Evolutionary conservation across 2,113 vertebrate species (phyloP).

Genomic region (Pedionomus torquatus): DNA sequence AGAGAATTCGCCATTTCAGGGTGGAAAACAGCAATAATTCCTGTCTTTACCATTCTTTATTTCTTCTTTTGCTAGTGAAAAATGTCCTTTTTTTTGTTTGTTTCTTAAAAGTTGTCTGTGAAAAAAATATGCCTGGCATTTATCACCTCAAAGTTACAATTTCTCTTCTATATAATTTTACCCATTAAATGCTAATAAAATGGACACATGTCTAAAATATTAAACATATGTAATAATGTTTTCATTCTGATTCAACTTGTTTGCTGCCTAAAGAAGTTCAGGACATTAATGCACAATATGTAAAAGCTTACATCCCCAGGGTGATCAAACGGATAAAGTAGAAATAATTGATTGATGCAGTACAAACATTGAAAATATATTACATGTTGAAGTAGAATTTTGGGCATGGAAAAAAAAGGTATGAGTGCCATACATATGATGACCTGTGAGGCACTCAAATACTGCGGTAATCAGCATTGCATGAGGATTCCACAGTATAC

Average conservation of each 20-base stretch:
- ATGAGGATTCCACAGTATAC: not conserved
- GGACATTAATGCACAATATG: conserved; percentile 2
- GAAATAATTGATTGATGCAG: conserved; percentile 50
- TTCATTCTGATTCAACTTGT: conserved; percentile 22
- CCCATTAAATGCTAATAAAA: not conserved
- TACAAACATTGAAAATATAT: conserved; percentile 25
- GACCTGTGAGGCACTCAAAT: not conserved
- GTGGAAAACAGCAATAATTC: conserved; percentile 50
- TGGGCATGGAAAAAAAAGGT: not conserved
- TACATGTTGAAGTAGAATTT: conserved; percentile 40
- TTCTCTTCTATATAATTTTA: not conserved
- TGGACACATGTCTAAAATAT: not conserved
- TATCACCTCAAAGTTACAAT: not conserved
- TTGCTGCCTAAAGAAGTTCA: conserved; percentile 32
- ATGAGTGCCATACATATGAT: not conserved
- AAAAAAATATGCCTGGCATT: conserved; percentile 34
- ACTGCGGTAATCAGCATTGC: not conserved
- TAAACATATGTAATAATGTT: not conserved
- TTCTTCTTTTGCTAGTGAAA: conserved; percentile 50
- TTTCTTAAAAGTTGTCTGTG: not conserved
- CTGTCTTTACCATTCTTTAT: conserved; percentile 25
- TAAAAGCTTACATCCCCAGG: conserved; percentile 22
- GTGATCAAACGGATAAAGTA: conserved; percentile 24
- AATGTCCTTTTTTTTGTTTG: conserved; percentile 8
- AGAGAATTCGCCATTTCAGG: conserved; percentile 51